These are phyloP conservation scores for Neotragus pygmaeus DNA, from an alignment of 2,113 vertebrate genomes.

Conservation along the genomic window DNA sequence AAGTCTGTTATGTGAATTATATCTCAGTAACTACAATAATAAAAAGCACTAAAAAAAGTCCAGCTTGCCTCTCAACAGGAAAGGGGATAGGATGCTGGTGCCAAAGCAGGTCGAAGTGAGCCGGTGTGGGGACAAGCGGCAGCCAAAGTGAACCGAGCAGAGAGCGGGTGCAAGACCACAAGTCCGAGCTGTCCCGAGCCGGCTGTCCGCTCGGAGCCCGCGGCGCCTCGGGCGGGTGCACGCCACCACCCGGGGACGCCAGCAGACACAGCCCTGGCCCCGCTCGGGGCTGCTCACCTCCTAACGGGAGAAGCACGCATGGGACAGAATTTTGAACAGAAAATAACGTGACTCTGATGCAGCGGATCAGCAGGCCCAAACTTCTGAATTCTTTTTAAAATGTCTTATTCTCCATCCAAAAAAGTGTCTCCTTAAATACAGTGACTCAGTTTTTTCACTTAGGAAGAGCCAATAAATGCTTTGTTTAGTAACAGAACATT, in stretches of 20 bases:
- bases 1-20: neutral
- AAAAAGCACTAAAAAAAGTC: neutral
- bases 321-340: neutral
- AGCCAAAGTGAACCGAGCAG: neutral
- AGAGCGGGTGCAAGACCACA: accelerated
- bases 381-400: neutral
- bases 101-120: neutral
- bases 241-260: accelerated
- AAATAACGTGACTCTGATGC: no score
- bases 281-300: no score
- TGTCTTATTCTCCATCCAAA: neutral
- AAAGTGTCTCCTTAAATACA: no score
- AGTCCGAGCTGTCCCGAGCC: neutral
- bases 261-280: neutral
- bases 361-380: neutral
- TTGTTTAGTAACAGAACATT: neutral
- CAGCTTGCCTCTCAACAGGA: neutral
- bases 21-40: no score
- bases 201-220: neutral
- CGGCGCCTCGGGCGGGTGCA: no score
- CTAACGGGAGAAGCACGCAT: accelerated
- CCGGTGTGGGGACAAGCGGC: accelerated
- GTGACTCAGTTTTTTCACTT: neutral
- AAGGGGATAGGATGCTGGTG: neutral
- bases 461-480: neutral